phyloP scores from a whole-genome alignment of 2,888 invertebrate species.

The Cryptocephalus moraei region DNA sequence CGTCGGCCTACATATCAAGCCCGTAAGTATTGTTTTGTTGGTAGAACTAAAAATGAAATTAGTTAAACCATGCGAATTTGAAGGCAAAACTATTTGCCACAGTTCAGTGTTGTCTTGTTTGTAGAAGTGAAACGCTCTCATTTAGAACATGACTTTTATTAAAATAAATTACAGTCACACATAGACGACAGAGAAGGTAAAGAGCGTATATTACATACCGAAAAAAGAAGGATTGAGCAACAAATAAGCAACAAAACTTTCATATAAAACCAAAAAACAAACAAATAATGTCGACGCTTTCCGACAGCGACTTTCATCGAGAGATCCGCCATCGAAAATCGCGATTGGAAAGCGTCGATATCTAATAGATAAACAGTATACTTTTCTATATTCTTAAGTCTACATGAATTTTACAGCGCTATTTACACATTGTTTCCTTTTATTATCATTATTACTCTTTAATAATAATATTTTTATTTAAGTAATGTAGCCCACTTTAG shows the following conservation, averaged over 20 bases:
- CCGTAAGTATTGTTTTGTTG: no score
- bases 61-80: no score
- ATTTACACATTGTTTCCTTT: constrained; percentile 12
- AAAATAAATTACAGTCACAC: constrained; percentile 44
- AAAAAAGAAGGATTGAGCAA: constrained; percentile 39
- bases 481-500: constrained; percentile 21
- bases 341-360: background rate
- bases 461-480: no score
- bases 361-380: constrained; percentile 36
- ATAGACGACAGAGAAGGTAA: constrained; percentile 33
- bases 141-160: constrained; percentile 39
- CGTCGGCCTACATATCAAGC: no score
- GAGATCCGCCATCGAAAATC: no score
- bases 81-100: no score
- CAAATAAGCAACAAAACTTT: constrained; percentile 40
- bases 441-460: background rate
- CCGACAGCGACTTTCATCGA: no score
- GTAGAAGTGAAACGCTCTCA: no score
- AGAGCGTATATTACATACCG: constrained; percentile 31
- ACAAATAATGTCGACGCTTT: constrained; percentile 25
- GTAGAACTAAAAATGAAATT: no score
- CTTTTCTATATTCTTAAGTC: constrained; percentile 37
- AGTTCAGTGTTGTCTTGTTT: no score
- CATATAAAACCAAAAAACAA: constrained; percentile 32
- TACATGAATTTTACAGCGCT: constrained; percentile 35